A percentile compares a stretch with the other conserved stretches of the same genome.
phyloP scores from a whole-genome alignment of 2,113 vertebrate genomes.

The Syngnathus typhle region DNA sequence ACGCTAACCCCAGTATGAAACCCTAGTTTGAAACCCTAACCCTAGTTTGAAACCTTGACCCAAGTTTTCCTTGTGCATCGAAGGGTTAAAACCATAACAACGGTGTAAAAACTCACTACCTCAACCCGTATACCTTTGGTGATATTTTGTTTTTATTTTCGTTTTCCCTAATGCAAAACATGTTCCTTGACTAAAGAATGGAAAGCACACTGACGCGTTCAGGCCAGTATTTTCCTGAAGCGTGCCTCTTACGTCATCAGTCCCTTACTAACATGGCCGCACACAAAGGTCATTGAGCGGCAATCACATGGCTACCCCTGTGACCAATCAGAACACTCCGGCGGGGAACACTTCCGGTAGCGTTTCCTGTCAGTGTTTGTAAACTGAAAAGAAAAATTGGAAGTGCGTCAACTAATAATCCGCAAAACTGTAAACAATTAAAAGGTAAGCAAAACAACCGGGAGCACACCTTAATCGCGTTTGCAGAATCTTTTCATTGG shows the following conservation, averaged over 20 bases:
- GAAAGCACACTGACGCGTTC: not conserved
- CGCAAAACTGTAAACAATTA: constrained; percentile 23
- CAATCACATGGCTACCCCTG: constrained; percentile 40
- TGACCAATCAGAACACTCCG: constrained; percentile 48
- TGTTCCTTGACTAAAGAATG: not conserved
- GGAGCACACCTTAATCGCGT: not conserved
- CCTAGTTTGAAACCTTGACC: no score
- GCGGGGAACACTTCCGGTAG: constrained; percentile 70
- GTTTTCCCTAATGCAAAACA: no score
- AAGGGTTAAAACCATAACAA: no score
- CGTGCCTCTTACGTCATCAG: not conserved
- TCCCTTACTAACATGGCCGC: constrained; percentile 48
- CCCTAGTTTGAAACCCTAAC: no score
- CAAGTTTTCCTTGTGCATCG: no score
- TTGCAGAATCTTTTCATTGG: not conserved
- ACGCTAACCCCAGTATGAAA: no score
- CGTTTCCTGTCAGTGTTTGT: constrained; percentile 79
- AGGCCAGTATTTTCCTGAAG: not conserved
- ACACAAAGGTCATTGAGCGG: not conserved
- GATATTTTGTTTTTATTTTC: no score
- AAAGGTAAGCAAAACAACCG: constrained; percentile 47
- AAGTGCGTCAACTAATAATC: constrained; percentile 65
- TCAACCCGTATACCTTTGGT: no score
- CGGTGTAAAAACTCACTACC: no score
- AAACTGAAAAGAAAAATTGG: constrained; percentile 74